Percentiles rank a stretch among this genome's conserved stretches.
These are phyloP conservation scores for Yponomeuta cagnagella DNA, from an alignment of 2,888 invertebrate species.

Conservation along the genomic window DNA sequence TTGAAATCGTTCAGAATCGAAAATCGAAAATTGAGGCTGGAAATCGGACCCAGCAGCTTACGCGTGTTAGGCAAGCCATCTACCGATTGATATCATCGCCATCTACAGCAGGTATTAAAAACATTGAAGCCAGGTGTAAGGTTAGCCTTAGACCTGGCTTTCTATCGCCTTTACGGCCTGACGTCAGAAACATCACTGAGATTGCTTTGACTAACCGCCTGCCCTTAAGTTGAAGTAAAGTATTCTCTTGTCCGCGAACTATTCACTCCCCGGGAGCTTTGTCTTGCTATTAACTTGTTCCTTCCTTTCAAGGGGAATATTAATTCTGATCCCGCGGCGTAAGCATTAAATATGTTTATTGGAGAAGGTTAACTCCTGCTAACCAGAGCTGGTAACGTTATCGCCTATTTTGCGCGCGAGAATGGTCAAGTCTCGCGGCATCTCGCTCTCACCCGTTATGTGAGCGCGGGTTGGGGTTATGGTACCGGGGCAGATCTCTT, in stretches of 20 bases:
- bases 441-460: too few relatives aligned
- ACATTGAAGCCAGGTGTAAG: too few relatives aligned
- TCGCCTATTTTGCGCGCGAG: too few relatives aligned
- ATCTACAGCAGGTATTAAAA: too few relatives aligned
- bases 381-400: not conserved
- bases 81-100: too few relatives aligned
- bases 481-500: too few relatives aligned
- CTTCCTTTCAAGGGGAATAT: constrained; percentile 4
- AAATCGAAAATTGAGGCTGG: too few relatives aligned
- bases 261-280: not conserved
- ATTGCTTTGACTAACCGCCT: not conserved
- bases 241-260: constrained; percentile 8
- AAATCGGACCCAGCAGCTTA: too few relatives aligned
- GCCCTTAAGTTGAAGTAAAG: constrained; percentile 6
- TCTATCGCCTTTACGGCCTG: not conserved
- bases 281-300: constrained; percentile 5
- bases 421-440: too few relatives aligned
- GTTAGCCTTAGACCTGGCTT: not conserved
- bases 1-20: too few relatives aligned
- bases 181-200: not conserved
- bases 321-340: constrained; percentile 5
- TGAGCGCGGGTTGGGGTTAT: too few relatives aligned
- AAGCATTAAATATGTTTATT: not conserved
- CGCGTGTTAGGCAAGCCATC: too few relatives aligned
- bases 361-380: not conserved